Evolutionary conservation across 2,113 vertebrate genomes (phyloP), one percentile per base, ranked within the genome.

Genomic region (Pomatostomus ruficeps): DNA sequence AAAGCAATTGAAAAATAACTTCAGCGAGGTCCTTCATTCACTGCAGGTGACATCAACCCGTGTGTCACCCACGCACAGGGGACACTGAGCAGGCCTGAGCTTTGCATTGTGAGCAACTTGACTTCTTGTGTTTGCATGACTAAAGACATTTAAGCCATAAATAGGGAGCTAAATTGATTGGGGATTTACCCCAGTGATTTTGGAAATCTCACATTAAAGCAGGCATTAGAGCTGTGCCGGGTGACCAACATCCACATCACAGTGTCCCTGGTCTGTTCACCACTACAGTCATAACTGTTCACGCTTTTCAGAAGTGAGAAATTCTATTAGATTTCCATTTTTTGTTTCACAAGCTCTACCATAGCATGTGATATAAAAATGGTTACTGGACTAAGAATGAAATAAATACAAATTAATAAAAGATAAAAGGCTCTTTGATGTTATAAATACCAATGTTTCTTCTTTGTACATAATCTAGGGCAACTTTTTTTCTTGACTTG

Each of bases 391-490:
- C 63, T 81, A 70, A 89, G 95, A 95, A 92, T 81, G 59, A 89
- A 96, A 95, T 76, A 94, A 89, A 95, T 91, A 89, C 62, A 93
- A 91, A 87, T 88, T 88, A 96, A 95, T 73, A 59, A 51, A 84
- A 94, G 88, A 92, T 95, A 89, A 95, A 97, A 93, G 94, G 54
- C 71, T 54, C 85, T 95, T 94, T 95, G 91, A 95, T 96, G 93
- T 88, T 95, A 85, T 74, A 88, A 85, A 85, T 76, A 93, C 89
- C 91, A 58, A 93, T 84, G 92, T 52, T 96, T 70, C 58, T 94
- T 65, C 93, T 93, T 87, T 92, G 78, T 92, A 73, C 85, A 94
- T 97, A 97, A 96, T 97, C 89, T 91, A 95, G 90, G 93, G 84
- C 86, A 85, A 79, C 92, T 87, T 85, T 94, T 95, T 95, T 88